Evolutionary conservation across 2,797 vertebrate genomes (phyloP).

Genomic region (Megaceryle alcyon): DNA sequence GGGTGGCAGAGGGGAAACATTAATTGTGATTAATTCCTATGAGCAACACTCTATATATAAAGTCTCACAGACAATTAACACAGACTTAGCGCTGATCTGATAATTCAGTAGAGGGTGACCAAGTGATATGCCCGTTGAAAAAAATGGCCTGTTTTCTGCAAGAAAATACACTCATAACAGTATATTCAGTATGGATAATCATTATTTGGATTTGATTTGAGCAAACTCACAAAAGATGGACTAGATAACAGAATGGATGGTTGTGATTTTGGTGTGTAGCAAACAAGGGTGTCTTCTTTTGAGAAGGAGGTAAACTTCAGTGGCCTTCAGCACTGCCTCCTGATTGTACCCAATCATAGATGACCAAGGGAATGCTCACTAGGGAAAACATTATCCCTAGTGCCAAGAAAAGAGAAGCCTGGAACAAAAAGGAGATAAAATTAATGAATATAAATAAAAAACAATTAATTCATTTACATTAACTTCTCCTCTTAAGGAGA

Average conservation of each 20-base stretch:
- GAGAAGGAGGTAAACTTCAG: conserved; percentile 55
- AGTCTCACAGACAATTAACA: background rate
- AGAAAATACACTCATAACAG: conserved; percentile 30
- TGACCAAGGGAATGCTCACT: conserved; percentile 83
- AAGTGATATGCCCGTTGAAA: background rate
- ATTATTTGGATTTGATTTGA: conserved; percentile 67
- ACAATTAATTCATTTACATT: conserved; percentile 19
- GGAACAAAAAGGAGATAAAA: conserved; percentile 41
- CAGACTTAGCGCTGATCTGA: conserved; percentile 29
- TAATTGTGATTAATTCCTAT: background rate
- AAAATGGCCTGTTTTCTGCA: conserved; percentile 54
- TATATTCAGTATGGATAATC: conserved; percentile 52
- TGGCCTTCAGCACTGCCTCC: conserved; percentile 30
- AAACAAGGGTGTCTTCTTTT: conserved; percentile 17
- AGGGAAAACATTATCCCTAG: conserved; percentile 80
- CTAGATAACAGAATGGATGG: conserved; percentile 59
- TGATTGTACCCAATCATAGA: conserved; percentile 82
- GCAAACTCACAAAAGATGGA: conserved; percentile 70
- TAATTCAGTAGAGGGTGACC: background rate
- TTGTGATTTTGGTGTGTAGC: conserved; percentile 62
- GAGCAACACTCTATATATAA: background rate
- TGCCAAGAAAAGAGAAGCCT: conserved; percentile 80
- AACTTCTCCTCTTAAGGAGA: conserved; percentile 7
- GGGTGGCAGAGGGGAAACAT: conserved; percentile 1
- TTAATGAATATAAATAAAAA: background rate